phyloP scores from a whole-genome alignment of 2,888 invertebrate genomes.

The Ligdia adustata region DNA sequence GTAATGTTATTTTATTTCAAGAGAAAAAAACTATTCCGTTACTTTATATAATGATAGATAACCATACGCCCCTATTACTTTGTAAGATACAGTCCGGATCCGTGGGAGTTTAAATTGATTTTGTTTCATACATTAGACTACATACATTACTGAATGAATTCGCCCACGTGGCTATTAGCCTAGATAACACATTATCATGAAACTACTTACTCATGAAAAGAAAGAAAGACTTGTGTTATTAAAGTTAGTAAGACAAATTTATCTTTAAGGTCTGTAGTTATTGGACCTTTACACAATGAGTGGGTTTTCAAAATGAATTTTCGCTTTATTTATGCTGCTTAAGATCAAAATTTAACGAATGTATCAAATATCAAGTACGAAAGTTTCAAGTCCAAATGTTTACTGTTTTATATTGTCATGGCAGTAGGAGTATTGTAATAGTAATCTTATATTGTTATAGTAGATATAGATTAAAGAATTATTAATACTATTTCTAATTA shows the following conservation, averaged over 20 bases:
- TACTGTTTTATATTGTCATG: no score
- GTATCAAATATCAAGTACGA: no score
- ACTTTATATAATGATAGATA: slow-evolving; percentile 15
- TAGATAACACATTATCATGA: slow-evolving; percentile 6
- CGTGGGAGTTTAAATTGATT: slow-evolving; percentile 21
- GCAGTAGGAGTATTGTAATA: no score
- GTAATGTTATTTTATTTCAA: slow-evolving; percentile 9
- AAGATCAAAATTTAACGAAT: no score
- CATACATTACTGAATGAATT: slow-evolving; percentile 6
- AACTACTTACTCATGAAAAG: background rate
- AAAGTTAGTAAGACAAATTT: background rate
- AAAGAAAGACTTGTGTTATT: background rate
- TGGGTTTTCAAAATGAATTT: no score
- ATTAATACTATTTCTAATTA: no score
- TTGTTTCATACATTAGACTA: slow-evolving; percentile 21
- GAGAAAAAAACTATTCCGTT: slow-evolving; percentile 19
- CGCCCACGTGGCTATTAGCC: slow-evolving; percentile 15
- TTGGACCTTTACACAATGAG: no score
- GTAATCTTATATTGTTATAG: no score
- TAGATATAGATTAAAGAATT: no score
- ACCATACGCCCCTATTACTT: slow-evolving; percentile 4
- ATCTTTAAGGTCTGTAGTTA: no score
- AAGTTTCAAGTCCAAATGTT: no score
- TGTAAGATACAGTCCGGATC: slow-evolving; percentile 8
- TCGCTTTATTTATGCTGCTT: no score